phyloP scores from a whole-genome alignment of 2,797 vertebrate species.

The Coendou prehensilis region DNA sequence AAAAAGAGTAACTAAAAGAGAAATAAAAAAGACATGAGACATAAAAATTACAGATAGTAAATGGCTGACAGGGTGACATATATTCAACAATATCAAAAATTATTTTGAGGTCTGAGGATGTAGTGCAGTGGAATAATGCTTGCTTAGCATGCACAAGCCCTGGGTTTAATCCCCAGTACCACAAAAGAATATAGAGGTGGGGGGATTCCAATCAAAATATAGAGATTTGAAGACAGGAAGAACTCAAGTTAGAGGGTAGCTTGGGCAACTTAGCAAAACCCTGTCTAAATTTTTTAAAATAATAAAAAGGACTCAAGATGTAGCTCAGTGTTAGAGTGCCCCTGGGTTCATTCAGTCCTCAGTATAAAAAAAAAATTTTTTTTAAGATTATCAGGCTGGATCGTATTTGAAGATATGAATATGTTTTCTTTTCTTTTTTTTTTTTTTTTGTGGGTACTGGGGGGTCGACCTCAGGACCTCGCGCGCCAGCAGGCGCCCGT shows the following conservation, averaged over 20 bases:
- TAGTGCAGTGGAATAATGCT: background rate
- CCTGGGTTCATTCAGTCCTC: background rate
- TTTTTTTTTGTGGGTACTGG: no score
- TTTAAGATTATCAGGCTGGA: background rate
- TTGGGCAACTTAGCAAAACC: background rate
- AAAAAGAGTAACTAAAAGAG: background rate
- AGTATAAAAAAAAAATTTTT: background rate
- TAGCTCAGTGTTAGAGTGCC: background rate
- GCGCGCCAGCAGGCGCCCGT: no score
- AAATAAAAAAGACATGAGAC: background rate
- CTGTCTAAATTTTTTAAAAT: background rate
- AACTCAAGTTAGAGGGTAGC: background rate
- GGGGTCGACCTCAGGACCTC: no score
- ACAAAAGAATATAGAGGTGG: background rate
- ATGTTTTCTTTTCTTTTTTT: no score
- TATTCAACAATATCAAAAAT: background rate
- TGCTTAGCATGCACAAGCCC: background rate
- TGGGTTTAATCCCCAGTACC: background rate
- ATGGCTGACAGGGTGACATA: background rate
- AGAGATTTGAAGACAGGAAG: background rate
- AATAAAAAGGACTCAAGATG: background rate
- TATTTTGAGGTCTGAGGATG: background rate
- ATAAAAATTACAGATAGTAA: background rate
- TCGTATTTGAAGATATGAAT: background rate
- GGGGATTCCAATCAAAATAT: background rate